Base-by-base conservation (phyloP, 2,888 invertebrate genomes). In the Aphrophora alni region DNA sequence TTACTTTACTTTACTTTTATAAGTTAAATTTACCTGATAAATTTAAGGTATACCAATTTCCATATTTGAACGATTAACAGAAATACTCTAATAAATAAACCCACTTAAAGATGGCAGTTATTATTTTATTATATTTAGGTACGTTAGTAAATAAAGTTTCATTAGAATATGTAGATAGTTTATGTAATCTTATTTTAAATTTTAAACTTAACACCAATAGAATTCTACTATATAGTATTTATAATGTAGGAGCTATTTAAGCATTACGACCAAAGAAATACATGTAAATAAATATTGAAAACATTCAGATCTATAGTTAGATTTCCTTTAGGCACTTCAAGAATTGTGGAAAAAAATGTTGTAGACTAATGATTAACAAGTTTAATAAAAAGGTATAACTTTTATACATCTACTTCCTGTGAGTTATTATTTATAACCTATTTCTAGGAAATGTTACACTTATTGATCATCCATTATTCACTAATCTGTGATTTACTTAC, bases 351-450 rank as follows among this genome's bases (percentile, higher is more conserved):
- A 44, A 59, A 1, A 12, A 21, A 21, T 59, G 59, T 59, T 59
- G 59, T 59, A 59, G 59, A 21, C 4, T 21, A 21, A 7, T 59
- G 12, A 59, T 59, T 59, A 21, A 12, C 5, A 21, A 21, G 59
- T 59, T 59, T 59, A 59, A 59, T 59, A 59, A 59, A 59, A 59
- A 59, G 21, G 59, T 59, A 21, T 59, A 59, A 59, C n/a, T 59
- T 44, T 59, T 59, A 59, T 59, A 59, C n/a, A 21, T 59, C 59
- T 59, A 59, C 10, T n/a, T 21, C 0, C 5, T 33, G 33, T 33
- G 33, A 33, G 3, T 33, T 33, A 33, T 33, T 33, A 33, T 33
- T 3, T 33, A 33, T 33, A 5, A 33, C 33, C 33, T 33, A n/a
- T n/a, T n/a, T n/a, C n/a, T n/a, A n/a, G n/a, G n/a, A n/a, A n/a